These are phyloP conservation scores for Diorhabda elongata DNA, from an alignment of 1,140 invertebrate genomes.

Conservation along the genomic window DNA sequence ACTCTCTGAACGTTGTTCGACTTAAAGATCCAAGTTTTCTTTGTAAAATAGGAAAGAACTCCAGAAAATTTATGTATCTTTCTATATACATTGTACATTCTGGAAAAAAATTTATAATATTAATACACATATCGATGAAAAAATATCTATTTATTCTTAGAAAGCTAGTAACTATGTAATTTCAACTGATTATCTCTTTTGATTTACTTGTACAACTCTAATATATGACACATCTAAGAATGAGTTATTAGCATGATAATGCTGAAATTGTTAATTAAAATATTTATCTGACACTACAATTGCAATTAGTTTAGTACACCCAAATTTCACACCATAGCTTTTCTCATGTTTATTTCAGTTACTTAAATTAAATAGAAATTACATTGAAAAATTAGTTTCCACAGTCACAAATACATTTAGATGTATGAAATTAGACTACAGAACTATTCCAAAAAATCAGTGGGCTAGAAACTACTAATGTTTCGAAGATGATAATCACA, in stretches of 20 bases:
- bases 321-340: too few relatives aligned
- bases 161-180: neutral
- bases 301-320: too few relatives aligned
- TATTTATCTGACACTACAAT: neutral
- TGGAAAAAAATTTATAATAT: constrained; percentile 41
- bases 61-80: constrained; percentile 71
- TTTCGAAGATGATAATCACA: too few relatives aligned
- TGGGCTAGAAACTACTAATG: too few relatives aligned
- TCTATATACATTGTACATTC: constrained; percentile 68
- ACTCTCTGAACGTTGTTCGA: constrained; percentile 60
- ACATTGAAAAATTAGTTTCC: too few relatives aligned
- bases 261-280: neutral
- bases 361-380: too few relatives aligned
- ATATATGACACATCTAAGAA: neutral
- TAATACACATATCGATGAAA: neutral
- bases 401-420: too few relatives aligned
- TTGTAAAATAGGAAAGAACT: constrained; percentile 70
- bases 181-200: neutral
- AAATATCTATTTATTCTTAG: neutral
- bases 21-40: constrained; percentile 65
- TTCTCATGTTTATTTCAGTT: too few relatives aligned
- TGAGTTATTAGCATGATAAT: neutral
- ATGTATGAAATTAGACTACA: too few relatives aligned
- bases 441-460: too few relatives aligned
- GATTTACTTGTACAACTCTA: neutral